Evolutionary conservation across 2,113 vertebrate genomes (phyloP).

Genomic region (Monarcha castaneiventris): DNA sequence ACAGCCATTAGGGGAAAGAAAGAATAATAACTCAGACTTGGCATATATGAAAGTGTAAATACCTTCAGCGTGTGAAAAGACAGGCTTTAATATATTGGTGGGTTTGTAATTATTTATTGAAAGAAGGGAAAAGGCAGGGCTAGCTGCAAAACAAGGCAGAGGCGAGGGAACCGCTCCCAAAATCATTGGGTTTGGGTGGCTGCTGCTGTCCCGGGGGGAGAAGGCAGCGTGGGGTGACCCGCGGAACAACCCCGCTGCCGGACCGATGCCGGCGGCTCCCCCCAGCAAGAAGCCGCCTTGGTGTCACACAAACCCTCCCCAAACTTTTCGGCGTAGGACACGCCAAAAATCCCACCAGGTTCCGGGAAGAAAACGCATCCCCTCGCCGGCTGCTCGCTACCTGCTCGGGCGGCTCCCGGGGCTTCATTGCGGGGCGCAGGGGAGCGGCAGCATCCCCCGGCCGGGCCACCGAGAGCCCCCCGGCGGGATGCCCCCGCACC

Average conservation of each 20-base stretch:
- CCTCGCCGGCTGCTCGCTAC: neutral
- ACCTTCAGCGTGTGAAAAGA: conserved; percentile 17
- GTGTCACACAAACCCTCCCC: neutral
- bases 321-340: neutral
- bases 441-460: neutral
- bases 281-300: rapidly evolving
- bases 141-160: neutral
- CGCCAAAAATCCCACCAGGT: neutral
- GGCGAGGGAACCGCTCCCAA: neutral
- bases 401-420: neutral
- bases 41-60: neutral
- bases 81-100: neutral
- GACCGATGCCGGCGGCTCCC: rapidly evolving
- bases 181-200: neutral
- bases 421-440: rapidly evolving
- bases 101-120: conserved; percentile 7
- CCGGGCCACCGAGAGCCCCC: neutral
- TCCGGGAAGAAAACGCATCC: neutral
- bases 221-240: neutral
- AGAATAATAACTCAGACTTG: conserved; percentile 50
- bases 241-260: neutral
- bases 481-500: neutral
- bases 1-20: conserved; percentile 47
- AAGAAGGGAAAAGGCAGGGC: neutral
- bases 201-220: neutral